Evolutionary conservation across 2,888 invertebrate genomes (phyloP).

Genomic region (Leptopilina drosophilae): DNA sequence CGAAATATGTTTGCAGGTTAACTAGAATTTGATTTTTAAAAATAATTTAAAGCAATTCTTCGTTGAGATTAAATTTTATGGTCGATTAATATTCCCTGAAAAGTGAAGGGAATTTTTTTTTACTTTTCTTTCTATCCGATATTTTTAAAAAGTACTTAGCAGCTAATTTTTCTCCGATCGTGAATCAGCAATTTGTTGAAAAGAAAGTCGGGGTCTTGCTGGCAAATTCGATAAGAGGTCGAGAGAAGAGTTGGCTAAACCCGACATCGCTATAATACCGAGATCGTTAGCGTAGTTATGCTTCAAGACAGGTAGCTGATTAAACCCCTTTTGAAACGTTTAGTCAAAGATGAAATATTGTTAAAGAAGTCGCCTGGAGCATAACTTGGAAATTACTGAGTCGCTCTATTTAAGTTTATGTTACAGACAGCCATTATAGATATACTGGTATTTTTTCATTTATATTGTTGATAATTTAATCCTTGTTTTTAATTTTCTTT

Average conservation of each 20-base stretch:
- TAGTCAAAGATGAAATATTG: conserved; percentile 59
- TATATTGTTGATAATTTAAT: conserved; percentile 4
- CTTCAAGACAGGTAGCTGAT: conserved; percentile 63
- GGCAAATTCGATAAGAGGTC: conserved; percentile 28
- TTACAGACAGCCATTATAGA: background rate
- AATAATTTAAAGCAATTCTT: too few species aligned
- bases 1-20: too few species aligned
- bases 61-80: too few species aligned
- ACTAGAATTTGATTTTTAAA: too few species aligned
- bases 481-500: conserved; percentile 55
- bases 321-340: conserved; percentile 68
- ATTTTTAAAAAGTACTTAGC: conserved; percentile 18
- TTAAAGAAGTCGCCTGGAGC: conserved; percentile 59
- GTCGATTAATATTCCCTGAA: background rate
- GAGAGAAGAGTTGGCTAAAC: conserved; percentile 26
- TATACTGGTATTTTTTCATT: background rate
- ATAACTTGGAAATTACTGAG: conserved; percentile 43
- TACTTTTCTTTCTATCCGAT: background rate
- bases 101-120: background rate
- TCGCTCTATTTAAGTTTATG: background rate
- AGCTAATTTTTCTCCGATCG: conserved; percentile 23
- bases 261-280: conserved; percentile 42
- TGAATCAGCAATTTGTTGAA: conserved; percentile 31
- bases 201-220: conserved; percentile 10
- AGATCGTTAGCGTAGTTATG: conserved; percentile 60